Percentiles rank a stretch among this genome's conserved stretches.
phyloP scores from a whole-genome alignment of 1,140 invertebrate genomes.

The Danaus melanippus region DNA sequence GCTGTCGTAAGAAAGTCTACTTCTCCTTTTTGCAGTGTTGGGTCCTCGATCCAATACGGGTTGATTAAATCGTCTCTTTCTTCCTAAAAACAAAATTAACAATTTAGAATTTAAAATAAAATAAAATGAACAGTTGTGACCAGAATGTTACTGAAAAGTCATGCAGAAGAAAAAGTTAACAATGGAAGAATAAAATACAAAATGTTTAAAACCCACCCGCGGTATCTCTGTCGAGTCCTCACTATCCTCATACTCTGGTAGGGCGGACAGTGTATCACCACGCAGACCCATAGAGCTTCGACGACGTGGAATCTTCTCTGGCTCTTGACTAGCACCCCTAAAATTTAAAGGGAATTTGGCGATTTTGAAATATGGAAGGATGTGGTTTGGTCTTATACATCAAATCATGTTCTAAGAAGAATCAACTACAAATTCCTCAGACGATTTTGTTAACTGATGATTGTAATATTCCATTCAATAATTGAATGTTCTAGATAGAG shows the following conservation, averaged over 20 bases:
- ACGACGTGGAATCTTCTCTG: conserved; percentile 25
- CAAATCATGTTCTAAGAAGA: no score
- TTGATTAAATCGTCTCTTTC: conserved; percentile 88
- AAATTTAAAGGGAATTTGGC: neutral
- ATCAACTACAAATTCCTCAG: no score
- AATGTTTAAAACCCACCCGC: conserved; percentile 25
- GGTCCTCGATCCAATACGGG: conserved; percentile 96
- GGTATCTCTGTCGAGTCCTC: conserved; percentile 49
- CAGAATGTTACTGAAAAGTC: no score
- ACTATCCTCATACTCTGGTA: conserved; percentile 48
- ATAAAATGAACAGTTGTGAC: no score
- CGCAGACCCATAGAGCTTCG: conserved; percentile 38
- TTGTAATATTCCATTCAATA: no score
- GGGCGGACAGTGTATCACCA: conserved; percentile 34
- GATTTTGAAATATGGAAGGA: no score
- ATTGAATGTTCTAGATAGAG: no score
- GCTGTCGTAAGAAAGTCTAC: conserved; percentile 87
- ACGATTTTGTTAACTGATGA: no score
- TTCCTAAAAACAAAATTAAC: conserved; percentile 52
- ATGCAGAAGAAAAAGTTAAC: no score
- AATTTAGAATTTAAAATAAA: neutral
- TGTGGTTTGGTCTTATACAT: no score
- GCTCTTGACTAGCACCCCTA: conserved; percentile 41
- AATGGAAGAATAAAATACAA: no score
- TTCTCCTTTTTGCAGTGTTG: conserved; percentile 89